phyloP scores from a whole-genome alignment of 2,888 invertebrate species.

The Amiota minor region DNA sequence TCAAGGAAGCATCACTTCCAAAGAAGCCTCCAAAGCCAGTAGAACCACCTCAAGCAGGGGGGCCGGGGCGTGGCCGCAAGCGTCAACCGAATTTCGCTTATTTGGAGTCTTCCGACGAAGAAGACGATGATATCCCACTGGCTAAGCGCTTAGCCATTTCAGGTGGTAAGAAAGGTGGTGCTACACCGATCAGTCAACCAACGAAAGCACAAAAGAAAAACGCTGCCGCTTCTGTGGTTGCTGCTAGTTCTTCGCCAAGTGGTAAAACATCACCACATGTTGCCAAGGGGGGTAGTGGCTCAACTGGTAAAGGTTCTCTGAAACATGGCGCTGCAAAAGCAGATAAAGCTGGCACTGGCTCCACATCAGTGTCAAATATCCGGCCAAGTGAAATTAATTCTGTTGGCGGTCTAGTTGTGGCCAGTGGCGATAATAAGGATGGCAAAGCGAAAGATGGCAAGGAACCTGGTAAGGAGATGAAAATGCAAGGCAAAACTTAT shows the following conservation, averaged over 20 bases:
- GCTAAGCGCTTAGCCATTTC: slow-evolving; percentile 73
- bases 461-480: slow-evolving; percentile 83
- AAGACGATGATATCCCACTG: slow-evolving; percentile 73
- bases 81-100: slow-evolving; percentile 67
- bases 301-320: slow-evolving; percentile 30
- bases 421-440: slow-evolving; percentile 75
- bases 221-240: slow-evolving; percentile 29
- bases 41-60: slow-evolving; percentile 47
- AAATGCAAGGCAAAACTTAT: slow-evolving; percentile 85
- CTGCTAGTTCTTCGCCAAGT: slow-evolving; percentile 37
- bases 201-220: slow-evolving; percentile 47
- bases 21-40: slow-evolving; percentile 63
- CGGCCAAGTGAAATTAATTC: slow-evolving; percentile 83
- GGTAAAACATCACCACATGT: slow-evolving; percentile 54
- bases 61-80: slow-evolving; percentile 52
- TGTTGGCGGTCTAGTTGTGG: slow-evolving; percentile 82
- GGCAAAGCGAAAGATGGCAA: slow-evolving; percentile 74
- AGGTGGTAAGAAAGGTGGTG: slow-evolving; percentile 51
- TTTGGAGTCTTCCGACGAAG: slow-evolving; percentile 72
- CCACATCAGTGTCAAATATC: slow-evolving; percentile 57
- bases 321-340: slow-evolving; percentile 17
- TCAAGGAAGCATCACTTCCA: slow-evolving; percentile 69
- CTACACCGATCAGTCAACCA: slow-evolving; percentile 31
- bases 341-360: slow-evolving; percentile 40
- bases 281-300: slow-evolving; percentile 45